These are phyloP conservation scores for Motacilla tschutschensis DNA, from an alignment of 2,113 vertebrate genomes.

Conservation along the genomic window DNA sequence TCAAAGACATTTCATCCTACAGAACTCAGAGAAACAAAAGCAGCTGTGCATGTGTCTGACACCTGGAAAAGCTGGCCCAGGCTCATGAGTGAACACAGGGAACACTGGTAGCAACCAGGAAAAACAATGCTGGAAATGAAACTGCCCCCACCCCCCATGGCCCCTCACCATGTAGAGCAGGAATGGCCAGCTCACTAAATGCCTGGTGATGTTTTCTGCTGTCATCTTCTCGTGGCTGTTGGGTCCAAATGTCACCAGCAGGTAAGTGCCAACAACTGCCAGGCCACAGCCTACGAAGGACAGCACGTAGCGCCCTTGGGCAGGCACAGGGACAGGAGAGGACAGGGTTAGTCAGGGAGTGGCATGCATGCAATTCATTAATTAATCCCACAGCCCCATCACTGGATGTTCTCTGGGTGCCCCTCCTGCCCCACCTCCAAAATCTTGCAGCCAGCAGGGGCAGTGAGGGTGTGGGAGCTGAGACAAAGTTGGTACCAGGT, in stretches of 20 bases:
- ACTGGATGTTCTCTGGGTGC: neutral
- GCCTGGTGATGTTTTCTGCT: conserved; percentile 87
- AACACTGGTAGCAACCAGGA: neutral
- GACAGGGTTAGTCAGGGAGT: conserved; percentile 19
- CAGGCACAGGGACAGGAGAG: conserved; percentile 3
- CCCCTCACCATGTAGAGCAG: conserved; percentile 90
- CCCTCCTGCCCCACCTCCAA: neutral
- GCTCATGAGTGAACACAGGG: neutral
- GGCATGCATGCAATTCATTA: neutral
- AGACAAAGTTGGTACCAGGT: neutral
- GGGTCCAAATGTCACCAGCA: conserved; percentile 93
- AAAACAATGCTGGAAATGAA: neutral
- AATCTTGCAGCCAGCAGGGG: neutral
- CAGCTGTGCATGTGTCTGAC: neutral
- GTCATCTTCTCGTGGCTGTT: conserved; percentile 92
- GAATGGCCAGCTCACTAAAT: conserved; percentile 91
- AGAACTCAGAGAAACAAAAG: neutral
- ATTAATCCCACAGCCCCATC: neutral
- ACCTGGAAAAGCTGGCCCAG: neutral
- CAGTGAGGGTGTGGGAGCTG: neutral
- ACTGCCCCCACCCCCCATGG: neutral
- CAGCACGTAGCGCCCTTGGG: conserved; percentile 83
- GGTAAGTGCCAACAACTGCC: conserved; percentile 85
- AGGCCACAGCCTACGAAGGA: conserved; percentile 88
- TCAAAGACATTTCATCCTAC: neutral